Conservation (phyloP, 2,797 vertebrate species). For the Lagorchestes hirsutus region DNA sequence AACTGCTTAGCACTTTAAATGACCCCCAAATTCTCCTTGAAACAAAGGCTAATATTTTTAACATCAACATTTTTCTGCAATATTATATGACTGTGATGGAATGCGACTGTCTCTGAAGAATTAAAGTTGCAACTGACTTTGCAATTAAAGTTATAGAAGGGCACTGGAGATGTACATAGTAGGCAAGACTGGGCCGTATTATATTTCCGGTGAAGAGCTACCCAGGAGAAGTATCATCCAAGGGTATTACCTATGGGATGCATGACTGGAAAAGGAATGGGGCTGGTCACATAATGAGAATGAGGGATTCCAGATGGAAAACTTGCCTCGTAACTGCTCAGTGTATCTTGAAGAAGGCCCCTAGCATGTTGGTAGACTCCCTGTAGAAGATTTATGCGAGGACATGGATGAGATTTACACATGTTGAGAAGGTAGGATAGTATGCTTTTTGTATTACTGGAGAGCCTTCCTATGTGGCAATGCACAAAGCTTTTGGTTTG, state of each 20-base stretch:
- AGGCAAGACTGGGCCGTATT: background rate
- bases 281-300: background rate
- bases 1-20: background rate
- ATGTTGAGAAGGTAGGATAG: background rate
- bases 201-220: background rate
- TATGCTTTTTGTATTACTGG: background rate
- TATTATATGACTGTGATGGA: background rate
- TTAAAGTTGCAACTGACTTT: background rate
- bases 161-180: background rate
- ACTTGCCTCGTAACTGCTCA: background rate
- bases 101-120: background rate
- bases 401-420: background rate
- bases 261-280: background rate
- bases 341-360: background rate
- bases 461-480: background rate
- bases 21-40: background rate
- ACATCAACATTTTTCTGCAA: background rate
- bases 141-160: background rate
- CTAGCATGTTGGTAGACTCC: background rate
- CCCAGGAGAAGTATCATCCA: background rate
- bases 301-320: background rate
- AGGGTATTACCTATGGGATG: background rate
- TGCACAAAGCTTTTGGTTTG: background rate
- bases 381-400: background rate
- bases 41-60: background rate